phyloP scores from a whole-genome alignment of 2,797 vertebrate species.

The Telmatherina bonti region DNA sequence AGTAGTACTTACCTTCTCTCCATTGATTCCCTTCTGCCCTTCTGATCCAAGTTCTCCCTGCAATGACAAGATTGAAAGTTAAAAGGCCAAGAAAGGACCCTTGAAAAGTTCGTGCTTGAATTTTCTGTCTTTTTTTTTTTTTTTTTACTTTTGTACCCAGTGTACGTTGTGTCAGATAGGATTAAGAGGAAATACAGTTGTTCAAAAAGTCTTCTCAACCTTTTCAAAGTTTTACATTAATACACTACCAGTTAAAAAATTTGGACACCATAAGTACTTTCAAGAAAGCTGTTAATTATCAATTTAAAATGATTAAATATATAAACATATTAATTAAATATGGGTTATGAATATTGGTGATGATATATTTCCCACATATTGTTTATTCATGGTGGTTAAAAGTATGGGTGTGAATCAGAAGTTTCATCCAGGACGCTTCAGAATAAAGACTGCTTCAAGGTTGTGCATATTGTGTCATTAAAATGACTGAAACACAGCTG shows the following conservation, averaged over 20 bases:
- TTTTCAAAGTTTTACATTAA: slow-evolving; percentile 3
- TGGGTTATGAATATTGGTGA: neutral
- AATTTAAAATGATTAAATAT: too few species aligned
- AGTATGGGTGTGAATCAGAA: neutral
- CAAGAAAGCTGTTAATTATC: too few species aligned
- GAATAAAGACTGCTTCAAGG: too few species aligned
- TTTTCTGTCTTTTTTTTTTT: slow-evolving; percentile 3
- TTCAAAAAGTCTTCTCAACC: neutral
- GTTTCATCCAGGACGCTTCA: too few species aligned
- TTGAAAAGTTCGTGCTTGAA: slow-evolving; percentile 56
- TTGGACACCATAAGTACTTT: too few species aligned
- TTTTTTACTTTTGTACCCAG: neutral
- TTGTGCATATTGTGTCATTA: too few species aligned
- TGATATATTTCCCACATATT: neutral
- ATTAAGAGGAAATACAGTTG: neutral
- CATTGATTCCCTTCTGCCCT: slow-evolving; percentile 77
- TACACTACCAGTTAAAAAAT: too few species aligned
- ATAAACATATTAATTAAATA: too few species aligned
- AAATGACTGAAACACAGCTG: too few species aligned
- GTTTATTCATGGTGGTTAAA: neutral
- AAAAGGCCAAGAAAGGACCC: slow-evolving; percentile 56
- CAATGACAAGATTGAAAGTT: slow-evolving; percentile 72
- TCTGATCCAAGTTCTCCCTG: slow-evolving; percentile 79
- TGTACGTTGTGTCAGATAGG: neutral
- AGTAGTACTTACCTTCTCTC: slow-evolving; percentile 80